Percentiles rank a stretch among this genome's conserved stretches.
phyloP scores from a whole-genome alignment of 2,797 vertebrate species.

The Sebastes nivosus region DNA sequence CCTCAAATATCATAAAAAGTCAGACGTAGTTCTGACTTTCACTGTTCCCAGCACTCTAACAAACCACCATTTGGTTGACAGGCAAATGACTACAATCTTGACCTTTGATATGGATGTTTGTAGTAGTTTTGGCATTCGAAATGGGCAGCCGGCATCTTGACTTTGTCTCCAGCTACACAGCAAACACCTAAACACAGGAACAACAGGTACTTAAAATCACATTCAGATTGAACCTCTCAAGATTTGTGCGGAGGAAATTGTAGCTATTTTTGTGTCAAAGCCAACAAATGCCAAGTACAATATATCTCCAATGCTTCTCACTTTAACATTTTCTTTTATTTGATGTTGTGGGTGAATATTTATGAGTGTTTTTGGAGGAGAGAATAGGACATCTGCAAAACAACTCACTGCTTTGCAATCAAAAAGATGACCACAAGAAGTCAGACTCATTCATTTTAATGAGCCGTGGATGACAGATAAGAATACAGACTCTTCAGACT shows the following conservation, averaged over 20 bases:
- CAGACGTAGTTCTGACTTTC: conserved; percentile 6
- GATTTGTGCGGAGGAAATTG: conserved; percentile 7
- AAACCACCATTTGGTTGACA: conserved; percentile 39
- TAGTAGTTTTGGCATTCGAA: conserved; percentile 28
- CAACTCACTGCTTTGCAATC: neutral
- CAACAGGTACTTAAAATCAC: conserved; percentile 10
- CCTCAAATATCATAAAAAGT: conserved; percentile 46
- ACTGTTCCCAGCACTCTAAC: conserved; percentile 1
- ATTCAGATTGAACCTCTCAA: conserved; percentile 21
- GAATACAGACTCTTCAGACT: neutral
- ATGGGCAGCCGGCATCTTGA: conserved; percentile 1
- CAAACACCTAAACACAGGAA: conserved; percentile 14
- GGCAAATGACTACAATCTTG: conserved; percentile 40
- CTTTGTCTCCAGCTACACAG: neutral
- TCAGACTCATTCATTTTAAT: neutral
- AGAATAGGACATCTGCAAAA: conserved; percentile 25
- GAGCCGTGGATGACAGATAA: neutral
- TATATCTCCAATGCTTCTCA: conserved; percentile 14
- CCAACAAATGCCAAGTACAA: conserved; percentile 33
- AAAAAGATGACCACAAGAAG: conserved; percentile 6
- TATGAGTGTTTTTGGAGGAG: conserved; percentile 22
- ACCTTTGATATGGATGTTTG: conserved; percentile 37
- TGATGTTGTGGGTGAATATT: conserved; percentile 49
- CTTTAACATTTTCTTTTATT: conserved; percentile 33
- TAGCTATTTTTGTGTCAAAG: conserved; percentile 57